Percentiles rank a stretch among this genome's conserved stretches.
Evolutionary conservation across 2,888 invertebrate genomes (phyloP).

Genomic region (Epicampocera succincta): DNA sequence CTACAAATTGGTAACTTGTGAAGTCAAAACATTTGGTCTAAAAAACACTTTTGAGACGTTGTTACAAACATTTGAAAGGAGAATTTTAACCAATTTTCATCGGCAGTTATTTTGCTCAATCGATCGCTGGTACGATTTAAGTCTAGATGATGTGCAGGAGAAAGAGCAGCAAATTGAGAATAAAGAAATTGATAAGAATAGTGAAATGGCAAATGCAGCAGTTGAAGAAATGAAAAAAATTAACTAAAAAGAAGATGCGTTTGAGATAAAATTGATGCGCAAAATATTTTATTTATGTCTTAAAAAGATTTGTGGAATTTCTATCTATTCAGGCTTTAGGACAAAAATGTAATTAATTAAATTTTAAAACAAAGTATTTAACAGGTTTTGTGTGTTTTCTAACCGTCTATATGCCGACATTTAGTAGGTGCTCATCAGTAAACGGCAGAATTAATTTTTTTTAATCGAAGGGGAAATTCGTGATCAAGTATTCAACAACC

Average conservation of each 20-base stretch:
- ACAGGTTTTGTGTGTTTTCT: no score
- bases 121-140: conserved; percentile 98
- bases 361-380: no score
- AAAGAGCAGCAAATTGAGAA: conserved; percentile 89
- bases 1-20: conserved; percentile 97
- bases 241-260: not conserved
- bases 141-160: conserved; percentile 97
- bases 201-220: not conserved
- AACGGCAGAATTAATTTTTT: no score
- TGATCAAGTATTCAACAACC: no score
- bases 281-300: no score
- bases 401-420: no score
- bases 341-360: no score
- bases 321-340: no score
- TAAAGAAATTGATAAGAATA: not conserved
- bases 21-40: conserved; percentile 99
- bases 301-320: no score
- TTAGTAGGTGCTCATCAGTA: no score
- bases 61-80: conserved; percentile 94
- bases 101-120: conserved; percentile 99
- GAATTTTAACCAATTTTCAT: conserved; percentile 98
- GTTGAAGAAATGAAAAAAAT: not conserved
- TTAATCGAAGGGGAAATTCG: no score
- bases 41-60: conserved; percentile 94
- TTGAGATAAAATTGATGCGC: no score